phyloP scores from a whole-genome alignment of 2,888 invertebrate species.

The Drosophila atripex region DNA sequence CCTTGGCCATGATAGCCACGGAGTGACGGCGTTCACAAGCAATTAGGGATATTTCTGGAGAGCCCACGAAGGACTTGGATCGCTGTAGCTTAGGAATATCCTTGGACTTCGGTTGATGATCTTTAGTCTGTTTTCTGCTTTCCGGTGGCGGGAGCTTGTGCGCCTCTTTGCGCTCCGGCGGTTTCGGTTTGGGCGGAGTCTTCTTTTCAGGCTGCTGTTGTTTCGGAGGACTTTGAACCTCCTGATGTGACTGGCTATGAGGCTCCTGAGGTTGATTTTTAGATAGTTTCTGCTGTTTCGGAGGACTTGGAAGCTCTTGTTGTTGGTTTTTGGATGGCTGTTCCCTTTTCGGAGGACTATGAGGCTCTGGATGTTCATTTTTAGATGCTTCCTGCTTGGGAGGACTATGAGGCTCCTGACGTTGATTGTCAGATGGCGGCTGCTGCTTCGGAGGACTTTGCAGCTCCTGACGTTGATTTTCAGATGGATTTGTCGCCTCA shows the following conservation, averaged over 20 bases:
- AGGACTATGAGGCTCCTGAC: too few relatives aligned
- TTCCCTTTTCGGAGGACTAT: too few relatives aligned
- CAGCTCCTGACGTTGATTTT: neutral
- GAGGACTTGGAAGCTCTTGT: too few relatives aligned
- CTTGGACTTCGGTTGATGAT: neutral
- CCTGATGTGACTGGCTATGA: too few relatives aligned
- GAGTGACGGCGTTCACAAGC: conserved; percentile 58
- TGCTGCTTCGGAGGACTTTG: too few relatives aligned
- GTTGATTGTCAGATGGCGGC: neutral
- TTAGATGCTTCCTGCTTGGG: too few relatives aligned
- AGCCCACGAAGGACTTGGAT: conserved; percentile 60
- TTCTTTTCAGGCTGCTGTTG: neutral
- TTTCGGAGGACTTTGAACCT: too few relatives aligned
- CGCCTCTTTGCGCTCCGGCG: neutral
- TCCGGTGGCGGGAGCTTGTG: neutral
- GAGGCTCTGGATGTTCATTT: too few relatives aligned
- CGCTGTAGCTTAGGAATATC: conserved; percentile 54
- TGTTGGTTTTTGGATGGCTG: too few relatives aligned
- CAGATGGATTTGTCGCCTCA: neutral
- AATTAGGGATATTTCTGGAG: neutral
- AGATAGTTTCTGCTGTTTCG: too few relatives aligned
- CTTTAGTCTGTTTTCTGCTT: neutral
- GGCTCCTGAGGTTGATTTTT: too few relatives aligned
- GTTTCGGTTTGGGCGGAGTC: neutral
- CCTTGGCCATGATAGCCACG: conserved; percentile 69